These are phyloP conservation scores for Coronaproctus castanopsis DNA, from an alignment of 2,888 invertebrate species.

Conservation along the genomic window DNA sequence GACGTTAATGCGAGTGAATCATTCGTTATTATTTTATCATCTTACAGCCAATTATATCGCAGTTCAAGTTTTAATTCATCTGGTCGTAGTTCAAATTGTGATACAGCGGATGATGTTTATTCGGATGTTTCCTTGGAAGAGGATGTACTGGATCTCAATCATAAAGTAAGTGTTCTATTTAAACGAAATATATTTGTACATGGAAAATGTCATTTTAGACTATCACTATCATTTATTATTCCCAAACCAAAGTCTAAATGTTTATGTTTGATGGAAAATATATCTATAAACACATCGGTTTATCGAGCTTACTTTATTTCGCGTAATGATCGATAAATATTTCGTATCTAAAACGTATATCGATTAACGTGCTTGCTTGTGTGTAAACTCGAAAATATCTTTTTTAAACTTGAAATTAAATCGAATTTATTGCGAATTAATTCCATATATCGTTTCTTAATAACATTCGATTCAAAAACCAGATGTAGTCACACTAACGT, in stretches of 20 bases:
- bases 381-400: too few species aligned
- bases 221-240: background rate
- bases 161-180: slow-evolving; percentile 44
- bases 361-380: too few species aligned
- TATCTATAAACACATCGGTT: background rate
- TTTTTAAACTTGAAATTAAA: too few species aligned
- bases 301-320: background rate
- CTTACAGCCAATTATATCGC: slow-evolving; percentile 71
- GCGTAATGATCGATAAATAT: too few species aligned
- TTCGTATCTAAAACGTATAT: too few species aligned
- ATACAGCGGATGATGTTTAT: slow-evolving; percentile 85
- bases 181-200: background rate
- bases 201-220: background rate
- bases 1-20: too few species aligned
- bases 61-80: slow-evolving; percentile 85
- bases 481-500: too few species aligned
- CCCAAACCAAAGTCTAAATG: background rate
- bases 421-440: too few species aligned
- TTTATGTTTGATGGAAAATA: background rate
- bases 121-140: slow-evolving; percentile 81
- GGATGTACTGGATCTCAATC: slow-evolving; percentile 81
- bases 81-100: slow-evolving; percentile 75
- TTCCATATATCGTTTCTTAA: background rate
- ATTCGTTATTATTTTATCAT: too few species aligned
- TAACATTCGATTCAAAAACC: background rate